Percentiles rank a stretch among this genome's conserved stretches.
These are phyloP conservation scores for Pedetes capensis DNA, from an alignment of 2,113 vertebrate species.

Conservation along the genomic window DNA sequence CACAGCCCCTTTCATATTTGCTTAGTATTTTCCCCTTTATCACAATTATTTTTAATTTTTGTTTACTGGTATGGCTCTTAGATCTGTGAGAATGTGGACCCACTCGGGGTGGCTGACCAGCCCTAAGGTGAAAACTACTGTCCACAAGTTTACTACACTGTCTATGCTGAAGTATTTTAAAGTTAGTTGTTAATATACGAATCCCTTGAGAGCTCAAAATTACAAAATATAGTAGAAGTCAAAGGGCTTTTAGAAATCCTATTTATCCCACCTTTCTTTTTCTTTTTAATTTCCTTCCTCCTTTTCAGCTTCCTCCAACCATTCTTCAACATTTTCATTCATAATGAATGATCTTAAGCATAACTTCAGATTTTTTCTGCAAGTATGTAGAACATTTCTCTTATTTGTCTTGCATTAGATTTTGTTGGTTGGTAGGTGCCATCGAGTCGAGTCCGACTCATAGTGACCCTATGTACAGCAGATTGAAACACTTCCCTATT, in stretches of 20 bases:
- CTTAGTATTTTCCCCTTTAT: neutral
- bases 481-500: no score
- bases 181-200: neutral
- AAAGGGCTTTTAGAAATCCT: neutral
- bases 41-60: neutral
- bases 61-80: neutral
- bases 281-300: slow-evolving; percentile 6
- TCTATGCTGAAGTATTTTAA: neutral
- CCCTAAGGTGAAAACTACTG: neutral
- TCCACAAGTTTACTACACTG: neutral
- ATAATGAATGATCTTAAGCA: neutral
- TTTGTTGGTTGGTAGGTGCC: no score
- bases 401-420: neutral
- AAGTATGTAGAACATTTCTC: neutral
- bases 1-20: neutral
- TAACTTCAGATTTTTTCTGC: neutral
- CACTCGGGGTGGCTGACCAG: neutral
- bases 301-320: neutral
- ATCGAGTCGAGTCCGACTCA: no score
- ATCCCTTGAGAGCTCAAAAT: neutral
- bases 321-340: neutral
- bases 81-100: neutral
- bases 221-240: neutral
- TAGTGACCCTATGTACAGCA: no score
- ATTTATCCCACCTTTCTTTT: neutral